A percentile compares a stretch with the other conserved stretches of the same genome.
Evolutionary conservation across 2,797 vertebrate species (phyloP).

Genomic region (Dallia pectoralis): DNA sequence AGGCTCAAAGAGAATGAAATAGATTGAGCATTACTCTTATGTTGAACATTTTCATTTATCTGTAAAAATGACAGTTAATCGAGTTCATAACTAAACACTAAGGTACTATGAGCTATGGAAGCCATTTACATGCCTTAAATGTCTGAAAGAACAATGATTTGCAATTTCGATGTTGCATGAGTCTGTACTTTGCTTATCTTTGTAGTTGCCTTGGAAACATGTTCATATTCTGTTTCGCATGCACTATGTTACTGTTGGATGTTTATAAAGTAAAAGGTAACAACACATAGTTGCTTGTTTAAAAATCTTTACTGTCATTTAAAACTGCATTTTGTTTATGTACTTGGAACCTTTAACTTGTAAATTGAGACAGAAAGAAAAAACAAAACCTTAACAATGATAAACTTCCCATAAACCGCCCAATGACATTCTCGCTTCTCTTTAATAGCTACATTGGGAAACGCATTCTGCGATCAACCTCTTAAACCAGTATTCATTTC

Average conservation of each 20-base stretch:
- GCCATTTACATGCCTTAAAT: constrained; percentile 45
- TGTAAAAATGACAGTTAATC: constrained; percentile 56
- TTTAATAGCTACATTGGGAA: constrained; percentile 34
- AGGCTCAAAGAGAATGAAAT: neutral
- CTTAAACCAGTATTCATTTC: constrained; percentile 65
- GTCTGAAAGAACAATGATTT: constrained; percentile 18
- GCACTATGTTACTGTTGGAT: constrained; percentile 29
- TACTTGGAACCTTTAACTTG: constrained; percentile 65
- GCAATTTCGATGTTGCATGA: constrained; percentile 27
- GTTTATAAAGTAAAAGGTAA: constrained; percentile 30
- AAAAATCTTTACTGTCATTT: constrained; percentile 72
- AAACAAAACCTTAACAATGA: constrained; percentile 38
- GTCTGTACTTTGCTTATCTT: constrained; percentile 14
- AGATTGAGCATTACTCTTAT: constrained; percentile 7
- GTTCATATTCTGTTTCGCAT: constrained; percentile 26
- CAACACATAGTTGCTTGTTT: constrained; percentile 50
- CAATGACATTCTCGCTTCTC: constrained; percentile 5
- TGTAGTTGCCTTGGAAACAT: constrained; percentile 1
- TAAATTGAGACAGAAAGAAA: constrained; percentile 37
- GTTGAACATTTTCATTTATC: constrained; percentile 57
- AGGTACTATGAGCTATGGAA: constrained; percentile 39
- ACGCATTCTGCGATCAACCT: constrained; percentile 62
- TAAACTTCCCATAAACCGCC: constrained; percentile 21
- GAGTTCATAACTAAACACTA: constrained; percentile 37
- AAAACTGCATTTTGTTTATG: constrained; percentile 71